A percentile compares a stretch with the other conserved stretches of the same genome.
phyloP scores from a whole-genome alignment of 2,888 invertebrate species.

The Gibbula magus region DNA sequence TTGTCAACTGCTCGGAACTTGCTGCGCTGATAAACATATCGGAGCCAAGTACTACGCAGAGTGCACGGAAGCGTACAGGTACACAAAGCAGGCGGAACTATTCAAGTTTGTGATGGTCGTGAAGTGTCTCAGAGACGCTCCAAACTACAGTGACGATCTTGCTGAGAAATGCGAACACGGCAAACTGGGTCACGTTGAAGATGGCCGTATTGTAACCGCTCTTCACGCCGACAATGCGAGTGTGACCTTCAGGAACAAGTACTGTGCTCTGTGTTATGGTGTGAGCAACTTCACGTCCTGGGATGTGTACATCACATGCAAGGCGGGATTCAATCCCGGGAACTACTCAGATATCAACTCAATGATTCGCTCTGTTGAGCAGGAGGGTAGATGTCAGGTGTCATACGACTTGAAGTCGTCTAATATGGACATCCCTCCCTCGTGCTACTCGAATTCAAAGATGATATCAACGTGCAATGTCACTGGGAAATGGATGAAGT shows the following conservation, averaged over 20 bases:
- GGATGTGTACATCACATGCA: not conserved
- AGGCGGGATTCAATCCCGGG: not conserved
- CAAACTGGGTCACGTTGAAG: not conserved
- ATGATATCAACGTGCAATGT: not conserved
- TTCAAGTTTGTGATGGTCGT: not conserved
- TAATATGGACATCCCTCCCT: not conserved
- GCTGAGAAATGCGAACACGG: not conserved
- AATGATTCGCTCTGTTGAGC: not conserved
- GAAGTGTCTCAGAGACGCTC: not conserved
- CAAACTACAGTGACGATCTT: not conserved
- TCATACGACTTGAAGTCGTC: not conserved
- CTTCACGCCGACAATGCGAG: not conserved
- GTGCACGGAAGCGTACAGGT: not conserved
- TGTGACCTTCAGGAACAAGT: conserved; percentile 13
- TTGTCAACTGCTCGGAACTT: not conserved
- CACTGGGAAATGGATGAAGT: not conserved
- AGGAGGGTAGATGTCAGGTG: not conserved
- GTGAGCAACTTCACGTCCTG: not conserved
- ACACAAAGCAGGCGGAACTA: not conserved
- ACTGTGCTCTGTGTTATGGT: not conserved
- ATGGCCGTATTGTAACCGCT: not conserved
- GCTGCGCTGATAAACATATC: not conserved
- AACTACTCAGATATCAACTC: not conserved
- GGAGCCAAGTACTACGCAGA: not conserved
- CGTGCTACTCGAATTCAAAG: not conserved